phyloP scores from a whole-genome alignment of 2,797 vertebrate genomes.

The Stomatorhinus walkeri region DNA sequence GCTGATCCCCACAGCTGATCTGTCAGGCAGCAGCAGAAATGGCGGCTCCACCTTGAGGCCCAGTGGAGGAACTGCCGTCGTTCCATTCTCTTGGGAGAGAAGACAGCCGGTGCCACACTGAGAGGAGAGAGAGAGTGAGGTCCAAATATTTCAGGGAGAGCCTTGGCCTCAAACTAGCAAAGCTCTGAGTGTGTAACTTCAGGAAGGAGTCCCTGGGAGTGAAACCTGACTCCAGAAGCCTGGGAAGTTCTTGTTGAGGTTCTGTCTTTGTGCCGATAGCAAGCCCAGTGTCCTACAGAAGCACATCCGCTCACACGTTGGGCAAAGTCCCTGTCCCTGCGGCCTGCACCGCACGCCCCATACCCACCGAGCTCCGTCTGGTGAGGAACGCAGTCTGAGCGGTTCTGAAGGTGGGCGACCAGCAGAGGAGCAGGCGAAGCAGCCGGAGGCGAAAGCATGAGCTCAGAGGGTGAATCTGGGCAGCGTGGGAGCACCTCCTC shows the following conservation, averaged over 20 bases:
- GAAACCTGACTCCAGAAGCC: conserved; percentile 90
- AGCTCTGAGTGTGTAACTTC: conserved; percentile 45
- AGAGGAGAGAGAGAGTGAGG: conserved; percentile 45
- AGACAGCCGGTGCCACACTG: conserved; percentile 36
- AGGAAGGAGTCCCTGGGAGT: conserved; percentile 62
- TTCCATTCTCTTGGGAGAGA: conserved; percentile 41
- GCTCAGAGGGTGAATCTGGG: conserved; percentile 82
- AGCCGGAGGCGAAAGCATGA: conserved; percentile 75
- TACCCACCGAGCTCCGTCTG: conserved; percentile 57
- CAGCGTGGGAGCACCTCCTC: conserved; percentile 54
- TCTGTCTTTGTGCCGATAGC: conserved; percentile 87
- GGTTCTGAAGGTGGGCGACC: conserved; percentile 85
- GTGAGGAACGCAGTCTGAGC: not conserved
- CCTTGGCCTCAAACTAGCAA: conserved; percentile 43
- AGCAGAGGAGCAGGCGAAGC: conserved; percentile 47
- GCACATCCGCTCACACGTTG: conserved; percentile 92
- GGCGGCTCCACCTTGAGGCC: conserved; percentile 36
- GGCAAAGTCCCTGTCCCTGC: conserved; percentile 90
- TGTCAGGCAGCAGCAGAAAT: conserved; percentile 34
- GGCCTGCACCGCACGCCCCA: conserved; percentile 89
- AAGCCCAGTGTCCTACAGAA: conserved; percentile 97
- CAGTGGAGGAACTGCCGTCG: conserved; percentile 15
- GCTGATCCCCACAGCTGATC: conserved; percentile 21
- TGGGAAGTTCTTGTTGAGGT: conserved; percentile 92
- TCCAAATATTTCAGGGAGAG: conserved; percentile 55